Conservation (phyloP, 2,113 vertebrate genomes). For the Egretta garzetta region DNA sequence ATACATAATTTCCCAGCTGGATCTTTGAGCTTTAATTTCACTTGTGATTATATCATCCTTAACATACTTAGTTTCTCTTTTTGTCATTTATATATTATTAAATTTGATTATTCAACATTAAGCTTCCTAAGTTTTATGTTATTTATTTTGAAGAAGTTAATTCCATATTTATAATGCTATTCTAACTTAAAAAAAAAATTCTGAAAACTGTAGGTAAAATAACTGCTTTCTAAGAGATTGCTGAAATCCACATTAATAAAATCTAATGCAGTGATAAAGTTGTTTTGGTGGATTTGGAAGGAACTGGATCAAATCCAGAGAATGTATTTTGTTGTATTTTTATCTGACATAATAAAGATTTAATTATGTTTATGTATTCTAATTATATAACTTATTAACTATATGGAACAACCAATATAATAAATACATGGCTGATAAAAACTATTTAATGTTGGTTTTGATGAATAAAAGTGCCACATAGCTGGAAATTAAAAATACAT, state of each 20-base stretch:
- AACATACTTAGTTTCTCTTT: neutral
- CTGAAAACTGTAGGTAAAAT: conserved; percentile 2
- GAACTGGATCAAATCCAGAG: neutral
- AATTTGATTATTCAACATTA: neutral
- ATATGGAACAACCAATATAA: neutral
- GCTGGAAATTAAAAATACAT: neutral
- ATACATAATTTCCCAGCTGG: neutral
- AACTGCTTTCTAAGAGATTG: neutral
- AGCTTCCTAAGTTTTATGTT: conserved; percentile 1
- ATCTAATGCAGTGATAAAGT: neutral
- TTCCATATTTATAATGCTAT: neutral
- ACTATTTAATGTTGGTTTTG: neutral
- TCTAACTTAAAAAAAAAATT: neutral
- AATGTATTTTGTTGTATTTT: neutral
- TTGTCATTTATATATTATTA: neutral
- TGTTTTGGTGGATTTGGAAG: neutral
- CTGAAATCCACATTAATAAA: neutral
- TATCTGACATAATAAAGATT: neutral
- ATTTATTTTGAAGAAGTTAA: neutral
- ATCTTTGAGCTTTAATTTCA: neutral
- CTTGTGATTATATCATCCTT: neutral
- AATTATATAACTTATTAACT: neutral
- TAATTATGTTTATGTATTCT: neutral
- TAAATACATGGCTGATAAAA: neutral
- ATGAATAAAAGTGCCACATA: neutral